A percentile compares a stretch with the other conserved stretches of the same genome.
These are phyloP conservation scores for Fistularia commersonii DNA, from an alignment of 2,797 vertebrate species.

Conservation along the genomic window DNA sequence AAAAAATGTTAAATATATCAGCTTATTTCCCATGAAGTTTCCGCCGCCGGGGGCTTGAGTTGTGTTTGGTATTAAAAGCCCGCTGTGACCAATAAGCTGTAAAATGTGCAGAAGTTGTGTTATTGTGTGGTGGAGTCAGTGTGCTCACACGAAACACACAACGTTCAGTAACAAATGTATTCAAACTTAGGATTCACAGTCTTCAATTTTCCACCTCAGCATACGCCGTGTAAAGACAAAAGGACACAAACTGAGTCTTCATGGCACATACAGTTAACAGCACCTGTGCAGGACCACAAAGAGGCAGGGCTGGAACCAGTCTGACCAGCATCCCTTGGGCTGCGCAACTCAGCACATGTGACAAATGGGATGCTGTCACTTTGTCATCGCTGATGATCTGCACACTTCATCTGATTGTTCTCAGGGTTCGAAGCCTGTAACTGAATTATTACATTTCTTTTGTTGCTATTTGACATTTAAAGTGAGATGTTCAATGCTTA, in stretches of 20 bases:
- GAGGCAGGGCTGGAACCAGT: background rate
- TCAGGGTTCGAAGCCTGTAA: background rate
- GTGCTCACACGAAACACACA: conserved; percentile 14
- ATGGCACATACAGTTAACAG: background rate
- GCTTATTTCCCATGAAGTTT: conserved; percentile 66
- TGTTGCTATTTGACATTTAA: conserved; percentile 5
- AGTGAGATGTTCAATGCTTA: background rate
- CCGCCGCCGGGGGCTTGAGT: conserved; percentile 43
- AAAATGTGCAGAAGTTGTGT: conserved; percentile 51
- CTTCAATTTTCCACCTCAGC: conserved; percentile 5
- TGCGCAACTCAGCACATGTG: conserved; percentile 28
- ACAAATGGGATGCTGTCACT: conserved; percentile 21
- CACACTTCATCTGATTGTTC: conserved; percentile 4
- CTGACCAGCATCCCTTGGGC: conserved; percentile 10
- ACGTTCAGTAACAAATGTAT: conserved; percentile 3
- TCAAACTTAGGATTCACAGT: conserved; percentile 3
- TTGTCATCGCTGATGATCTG: conserved; percentile 27
- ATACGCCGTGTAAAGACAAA: conserved; percentile 6
- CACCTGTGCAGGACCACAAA: background rate
- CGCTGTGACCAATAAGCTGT: conserved; percentile 60
- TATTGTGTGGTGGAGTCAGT: conserved; percentile 25
- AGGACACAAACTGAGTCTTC: background rate
- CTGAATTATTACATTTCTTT: conserved; percentile 7
- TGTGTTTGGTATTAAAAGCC: conserved; percentile 56
- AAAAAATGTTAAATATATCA: conserved; percentile 56